These are phyloP conservation scores for Sinocyclocheilus anshuiensis DNA, from an alignment of 2,113 vertebrate species.

Conservation along the genomic window DNA sequence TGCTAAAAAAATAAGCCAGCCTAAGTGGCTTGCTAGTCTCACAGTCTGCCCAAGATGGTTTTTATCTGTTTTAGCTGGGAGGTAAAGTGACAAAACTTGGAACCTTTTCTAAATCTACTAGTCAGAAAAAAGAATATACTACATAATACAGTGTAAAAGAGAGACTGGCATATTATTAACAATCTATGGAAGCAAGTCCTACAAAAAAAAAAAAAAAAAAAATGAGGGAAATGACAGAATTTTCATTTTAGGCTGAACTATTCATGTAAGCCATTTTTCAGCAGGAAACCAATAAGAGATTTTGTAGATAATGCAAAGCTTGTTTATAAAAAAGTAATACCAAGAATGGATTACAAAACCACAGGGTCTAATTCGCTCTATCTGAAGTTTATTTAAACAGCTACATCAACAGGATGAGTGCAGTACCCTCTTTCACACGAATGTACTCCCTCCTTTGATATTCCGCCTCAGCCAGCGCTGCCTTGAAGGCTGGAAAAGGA, in stretches of 20 bases:
- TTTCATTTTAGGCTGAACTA: background rate
- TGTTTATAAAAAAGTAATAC: conserved; percentile 12
- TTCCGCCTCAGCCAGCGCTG: conserved; percentile 85
- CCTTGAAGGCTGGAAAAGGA: conserved; percentile 83
- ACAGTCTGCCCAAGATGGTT: background rate
- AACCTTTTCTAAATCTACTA: background rate
- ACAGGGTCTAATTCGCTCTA: conserved; percentile 3
- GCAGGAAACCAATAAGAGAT: background rate
- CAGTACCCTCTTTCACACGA: conserved; percentile 92
- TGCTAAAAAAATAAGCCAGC: background rate
- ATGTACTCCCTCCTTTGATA: conserved; percentile 92
- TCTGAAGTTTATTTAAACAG: conserved; percentile 26
- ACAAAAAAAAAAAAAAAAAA: no score
- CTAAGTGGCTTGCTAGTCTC: background rate
- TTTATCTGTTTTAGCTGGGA: no score
- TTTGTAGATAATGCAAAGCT: background rate
- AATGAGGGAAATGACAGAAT: background rate
- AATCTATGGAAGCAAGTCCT: no score
- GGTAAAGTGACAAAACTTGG: background rate
- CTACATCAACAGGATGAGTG: background rate
- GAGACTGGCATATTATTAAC: background rate
- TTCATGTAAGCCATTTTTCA: background rate
- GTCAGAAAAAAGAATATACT: background rate
- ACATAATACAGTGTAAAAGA: background rate
- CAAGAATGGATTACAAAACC: conserved; percentile 3